phyloP scores from a whole-genome alignment of 1,140 invertebrate genomes.

The Drosophila ironensis region DNA sequence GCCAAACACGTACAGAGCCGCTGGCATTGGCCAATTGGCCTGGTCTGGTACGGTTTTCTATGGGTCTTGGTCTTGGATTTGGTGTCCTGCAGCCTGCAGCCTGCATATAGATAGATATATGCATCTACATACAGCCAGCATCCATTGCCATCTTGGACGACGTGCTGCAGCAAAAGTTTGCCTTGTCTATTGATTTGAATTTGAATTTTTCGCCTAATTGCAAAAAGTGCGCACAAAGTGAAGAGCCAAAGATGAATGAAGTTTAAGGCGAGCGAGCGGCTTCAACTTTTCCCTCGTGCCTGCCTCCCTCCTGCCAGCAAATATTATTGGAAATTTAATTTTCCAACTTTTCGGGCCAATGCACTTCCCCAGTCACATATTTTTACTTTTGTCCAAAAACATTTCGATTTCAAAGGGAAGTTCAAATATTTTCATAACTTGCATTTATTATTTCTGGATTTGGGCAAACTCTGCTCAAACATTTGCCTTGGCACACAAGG shows the following conservation, averaged over 20 bases:
- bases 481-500: background rate
- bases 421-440: background rate
- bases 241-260: background rate
- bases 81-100: background rate
- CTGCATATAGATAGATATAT: background rate
- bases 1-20: conserved; percentile 63
- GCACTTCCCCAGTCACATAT: no score
- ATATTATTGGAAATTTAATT: no score
- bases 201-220: conserved; percentile 68
- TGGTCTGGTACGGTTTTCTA: conserved; percentile 15
- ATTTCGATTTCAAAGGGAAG: background rate
- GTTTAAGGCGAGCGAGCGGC: no score
- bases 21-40: conserved; percentile 73
- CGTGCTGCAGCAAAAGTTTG: conserved; percentile 69
- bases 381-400: no score
- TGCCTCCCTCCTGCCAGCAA: no score
- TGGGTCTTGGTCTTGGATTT: conserved; percentile 2
- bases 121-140: background rate
- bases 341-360: no score
- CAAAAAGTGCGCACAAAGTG: conserved; percentile 46
- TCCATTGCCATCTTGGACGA: conserved; percentile 22
- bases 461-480: background rate
- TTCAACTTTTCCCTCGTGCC: no score
- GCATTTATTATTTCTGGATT: background rate
- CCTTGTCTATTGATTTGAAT: conserved; percentile 70